Evolutionary conservation across 1,140 invertebrate genomes (phyloP).

Genomic region (Danaus melanippus): DNA sequence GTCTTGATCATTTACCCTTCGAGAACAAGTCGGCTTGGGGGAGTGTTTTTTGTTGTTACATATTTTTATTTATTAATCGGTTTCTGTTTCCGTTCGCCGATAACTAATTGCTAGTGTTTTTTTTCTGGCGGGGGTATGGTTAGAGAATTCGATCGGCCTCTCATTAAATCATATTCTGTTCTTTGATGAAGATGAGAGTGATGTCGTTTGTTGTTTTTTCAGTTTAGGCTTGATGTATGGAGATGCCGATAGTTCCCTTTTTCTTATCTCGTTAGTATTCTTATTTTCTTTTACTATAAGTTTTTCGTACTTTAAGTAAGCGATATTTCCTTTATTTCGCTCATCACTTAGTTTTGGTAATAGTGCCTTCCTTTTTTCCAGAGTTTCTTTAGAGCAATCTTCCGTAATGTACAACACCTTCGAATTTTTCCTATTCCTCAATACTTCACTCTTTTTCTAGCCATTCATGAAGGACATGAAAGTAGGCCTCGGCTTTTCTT

Average conservation of each 20-base stretch:
- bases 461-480: no score
- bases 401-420: no score
- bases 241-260: slow-evolving; percentile 27
- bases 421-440: no score
- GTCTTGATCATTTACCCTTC: slow-evolving; percentile 33
- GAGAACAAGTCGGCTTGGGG: slow-evolving; percentile 33
- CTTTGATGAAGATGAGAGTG: no score
- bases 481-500: no score
- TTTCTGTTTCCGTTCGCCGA: slow-evolving; percentile 24
- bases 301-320: slow-evolving; percentile 20
- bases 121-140: no score
- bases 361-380: no score
- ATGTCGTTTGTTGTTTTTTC: slow-evolving; percentile 24
- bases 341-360: no score
- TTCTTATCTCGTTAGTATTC: slow-evolving; percentile 14
- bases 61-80: slow-evolving; percentile 16
- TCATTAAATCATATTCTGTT: slow-evolving; percentile 27
- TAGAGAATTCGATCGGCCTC: neutral
- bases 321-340: slow-evolving; percentile 11
- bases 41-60: slow-evolving; percentile 14
- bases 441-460: no score
- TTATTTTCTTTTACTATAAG: slow-evolving; percentile 13
- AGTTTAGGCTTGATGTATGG: slow-evolving; percentile 18
- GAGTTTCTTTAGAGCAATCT: no score
- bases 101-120: slow-evolving; percentile 22